Percentiles rank a stretch among this genome's conserved stretches.
phyloP scores from a whole-genome alignment of 2,888 invertebrate genomes.

The Autographa gamma region DNA sequence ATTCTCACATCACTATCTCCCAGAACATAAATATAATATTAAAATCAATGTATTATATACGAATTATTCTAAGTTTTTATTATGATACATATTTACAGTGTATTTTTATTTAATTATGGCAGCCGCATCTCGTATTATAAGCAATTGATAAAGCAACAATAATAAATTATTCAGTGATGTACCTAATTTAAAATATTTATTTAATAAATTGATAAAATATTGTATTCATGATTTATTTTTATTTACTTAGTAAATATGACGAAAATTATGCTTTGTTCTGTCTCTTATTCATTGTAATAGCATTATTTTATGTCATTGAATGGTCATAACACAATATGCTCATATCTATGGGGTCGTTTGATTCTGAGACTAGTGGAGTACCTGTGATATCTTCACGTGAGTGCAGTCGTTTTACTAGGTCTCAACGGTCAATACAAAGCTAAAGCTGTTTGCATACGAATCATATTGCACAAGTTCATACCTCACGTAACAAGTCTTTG shows the following conservation, averaged over 20 bases:
- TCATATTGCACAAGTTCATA: neutral
- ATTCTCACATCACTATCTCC: slow-evolving; percentile 31
- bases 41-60: slow-evolving; percentile 46
- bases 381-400: too few species aligned
- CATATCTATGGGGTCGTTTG: too few species aligned
- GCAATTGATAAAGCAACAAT: neutral
- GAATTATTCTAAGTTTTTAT: slow-evolving; percentile 30
- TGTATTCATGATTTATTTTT: neutral
- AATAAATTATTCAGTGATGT: neutral
- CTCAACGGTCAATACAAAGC: neutral
- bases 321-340: too few species aligned
- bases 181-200: neutral
- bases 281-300: too few species aligned
- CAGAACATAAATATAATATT: slow-evolving; percentile 40
- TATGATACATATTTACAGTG: neutral
- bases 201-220: neutral
- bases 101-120: neutral
- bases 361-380: too few species aligned
- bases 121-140: neutral
- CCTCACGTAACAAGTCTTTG: neutral
- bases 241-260: too few species aligned
- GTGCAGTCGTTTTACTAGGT: too few species aligned
- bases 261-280: too few species aligned
- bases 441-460: neutral
- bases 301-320: too few species aligned